Conservation (phyloP, 2,113 vertebrate species). For the Ailuropoda melanoleuca region DNA sequence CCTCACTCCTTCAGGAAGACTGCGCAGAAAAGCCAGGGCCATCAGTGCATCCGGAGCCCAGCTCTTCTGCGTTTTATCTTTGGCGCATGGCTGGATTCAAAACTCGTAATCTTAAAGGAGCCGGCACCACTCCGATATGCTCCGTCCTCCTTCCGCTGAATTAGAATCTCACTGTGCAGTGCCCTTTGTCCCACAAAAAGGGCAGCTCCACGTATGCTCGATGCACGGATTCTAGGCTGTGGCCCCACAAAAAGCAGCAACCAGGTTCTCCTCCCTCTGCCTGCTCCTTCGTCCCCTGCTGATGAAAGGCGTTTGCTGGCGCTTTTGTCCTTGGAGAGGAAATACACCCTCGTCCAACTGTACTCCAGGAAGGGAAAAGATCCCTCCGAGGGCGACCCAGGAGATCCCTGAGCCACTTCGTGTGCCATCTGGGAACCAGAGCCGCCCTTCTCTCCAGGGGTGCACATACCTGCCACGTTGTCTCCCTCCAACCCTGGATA, state of each 20-base stretch:
- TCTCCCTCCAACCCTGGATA: neutral
- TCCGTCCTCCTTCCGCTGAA: fast-evolving
- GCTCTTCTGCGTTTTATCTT: too few relatives aligned
- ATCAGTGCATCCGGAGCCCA: too few relatives aligned
- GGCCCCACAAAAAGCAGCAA: neutral
- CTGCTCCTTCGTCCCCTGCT: neutral
- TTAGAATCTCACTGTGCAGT: neutral
- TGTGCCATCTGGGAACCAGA: neutral
- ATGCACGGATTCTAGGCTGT: neutral
- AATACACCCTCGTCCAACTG: neutral
- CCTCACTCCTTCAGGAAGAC: too few relatives aligned
- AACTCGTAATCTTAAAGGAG: too few relatives aligned
- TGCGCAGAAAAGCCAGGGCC: too few relatives aligned
- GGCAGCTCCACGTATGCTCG: neutral
- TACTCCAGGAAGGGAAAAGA: neutral
- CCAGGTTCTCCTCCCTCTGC: neutral
- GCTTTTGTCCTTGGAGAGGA: neutral
- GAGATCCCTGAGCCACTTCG: neutral
- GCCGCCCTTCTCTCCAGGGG: neutral
- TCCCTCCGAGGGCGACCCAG: neutral
- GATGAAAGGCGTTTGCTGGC: neutral
- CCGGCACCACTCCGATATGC: too few relatives aligned
- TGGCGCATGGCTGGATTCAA: too few relatives aligned
- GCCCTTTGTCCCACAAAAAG: neutral
- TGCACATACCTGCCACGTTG: neutral